These are phyloP conservation scores for Aricia agestis DNA, from an alignment of 1,140 invertebrate genomes.

Conservation along the genomic window DNA sequence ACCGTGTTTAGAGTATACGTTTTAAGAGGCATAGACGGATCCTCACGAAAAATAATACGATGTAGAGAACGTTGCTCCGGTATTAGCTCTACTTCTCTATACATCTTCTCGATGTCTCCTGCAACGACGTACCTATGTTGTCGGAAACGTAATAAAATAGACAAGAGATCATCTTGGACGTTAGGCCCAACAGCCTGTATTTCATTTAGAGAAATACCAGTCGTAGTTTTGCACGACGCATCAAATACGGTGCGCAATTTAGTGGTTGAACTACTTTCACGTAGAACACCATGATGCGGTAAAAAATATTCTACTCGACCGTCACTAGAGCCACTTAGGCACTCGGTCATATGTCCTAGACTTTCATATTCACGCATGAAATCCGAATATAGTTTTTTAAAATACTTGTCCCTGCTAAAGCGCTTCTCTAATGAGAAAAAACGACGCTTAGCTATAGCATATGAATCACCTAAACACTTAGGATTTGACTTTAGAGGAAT, in stretches of 20 bases:
- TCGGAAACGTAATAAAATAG: constrained; percentile 45
- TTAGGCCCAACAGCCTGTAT: constrained; percentile 40
- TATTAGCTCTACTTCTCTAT: constrained; percentile 41
- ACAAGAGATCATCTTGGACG: constrained; percentile 54
- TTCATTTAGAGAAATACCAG: not conserved
- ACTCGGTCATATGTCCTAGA: constrained; percentile 50
- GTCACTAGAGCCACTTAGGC: constrained; percentile 17
- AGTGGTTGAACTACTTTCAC: not conserved
- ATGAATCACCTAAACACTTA: constrained; percentile 32
- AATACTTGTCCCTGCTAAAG: constrained; percentile 25
- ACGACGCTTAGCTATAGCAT: constrained; percentile 27
- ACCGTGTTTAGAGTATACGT: constrained; percentile 35
- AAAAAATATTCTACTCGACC: constrained; percentile 11
- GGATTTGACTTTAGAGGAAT: constrained; percentile 30
- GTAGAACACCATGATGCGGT: constrained; percentile 45
- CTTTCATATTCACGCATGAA: constrained; percentile 55
- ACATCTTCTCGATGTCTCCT: constrained; percentile 53
- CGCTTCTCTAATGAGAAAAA: constrained; percentile 32
- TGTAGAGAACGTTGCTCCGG: constrained; percentile 39
- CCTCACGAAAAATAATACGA: constrained; percentile 36
- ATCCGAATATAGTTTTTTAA: constrained; percentile 38
- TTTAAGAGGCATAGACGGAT: constrained; percentile 25
- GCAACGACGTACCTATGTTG: constrained; percentile 40
- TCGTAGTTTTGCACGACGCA: not conserved
- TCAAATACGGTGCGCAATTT: not conserved